Percentiles rank a stretch among this genome's conserved stretches.
phyloP scores from a whole-genome alignment of 2,797 vertebrate genomes.

The Platyrinchus mystaceus region DNA sequence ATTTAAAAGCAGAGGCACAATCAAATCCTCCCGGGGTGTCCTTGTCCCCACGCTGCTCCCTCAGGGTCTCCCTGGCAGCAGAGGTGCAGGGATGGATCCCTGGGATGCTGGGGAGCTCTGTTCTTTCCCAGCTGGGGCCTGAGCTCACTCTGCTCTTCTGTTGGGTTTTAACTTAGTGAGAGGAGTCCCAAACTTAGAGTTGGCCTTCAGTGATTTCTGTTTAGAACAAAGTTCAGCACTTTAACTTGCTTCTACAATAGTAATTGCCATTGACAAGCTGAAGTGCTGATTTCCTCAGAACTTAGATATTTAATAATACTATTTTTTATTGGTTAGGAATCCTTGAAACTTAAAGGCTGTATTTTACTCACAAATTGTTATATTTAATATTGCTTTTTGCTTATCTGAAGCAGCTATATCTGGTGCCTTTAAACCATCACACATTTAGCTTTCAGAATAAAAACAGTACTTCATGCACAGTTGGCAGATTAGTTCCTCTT shows the following conservation, averaged over 20 bases:
- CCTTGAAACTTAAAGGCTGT: neutral
- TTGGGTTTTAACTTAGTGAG: neutral
- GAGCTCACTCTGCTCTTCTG: neutral
- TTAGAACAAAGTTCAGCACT: neutral
- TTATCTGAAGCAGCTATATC: neutral
- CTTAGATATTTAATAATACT: neutral
- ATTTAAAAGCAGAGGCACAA: neutral
- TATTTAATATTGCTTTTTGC: neutral
- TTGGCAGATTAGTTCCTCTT: neutral
- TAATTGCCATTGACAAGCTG: neutral
- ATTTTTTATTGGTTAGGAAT: neutral
- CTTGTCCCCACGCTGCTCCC: neutral
- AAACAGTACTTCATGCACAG: neutral
- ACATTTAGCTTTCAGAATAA: neutral
- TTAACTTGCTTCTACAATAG: neutral
- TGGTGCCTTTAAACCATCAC: neutral
- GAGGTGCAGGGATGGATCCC: neutral
- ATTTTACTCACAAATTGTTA: neutral
- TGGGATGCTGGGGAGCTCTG: neutral
- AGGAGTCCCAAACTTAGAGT: neutral
- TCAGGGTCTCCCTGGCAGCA: neutral
- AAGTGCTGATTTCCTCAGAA: neutral
- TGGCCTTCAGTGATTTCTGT: neutral
- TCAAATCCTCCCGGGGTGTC: fast-evolving
- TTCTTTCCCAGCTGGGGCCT: neutral